Evolutionary conservation across 2,797 vertebrate species (phyloP).

Genomic region (Chelon labrosus): DNA sequence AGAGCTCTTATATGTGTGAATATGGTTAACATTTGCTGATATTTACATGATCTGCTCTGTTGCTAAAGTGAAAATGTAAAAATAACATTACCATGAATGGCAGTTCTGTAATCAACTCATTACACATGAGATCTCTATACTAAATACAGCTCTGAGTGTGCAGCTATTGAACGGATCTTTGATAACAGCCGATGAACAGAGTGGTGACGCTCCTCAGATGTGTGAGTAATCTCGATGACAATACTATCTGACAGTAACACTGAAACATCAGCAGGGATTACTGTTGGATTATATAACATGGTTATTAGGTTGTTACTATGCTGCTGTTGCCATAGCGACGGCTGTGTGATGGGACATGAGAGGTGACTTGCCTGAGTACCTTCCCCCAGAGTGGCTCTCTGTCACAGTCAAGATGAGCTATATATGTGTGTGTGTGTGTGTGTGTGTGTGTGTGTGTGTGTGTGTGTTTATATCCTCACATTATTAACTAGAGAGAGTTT

Average conservation of each 20-base stretch:
- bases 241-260: conserved; percentile 34
- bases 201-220: not conserved
- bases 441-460: conserved; percentile 9
- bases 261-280: conserved; percentile 50
- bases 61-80: not conserved
- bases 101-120: not conserved
- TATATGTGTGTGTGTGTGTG: conserved; percentile 13
- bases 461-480: conserved; percentile 42
- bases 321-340: conserved; percentile 35
- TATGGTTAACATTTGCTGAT: not conserved
- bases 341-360: conserved; percentile 14
- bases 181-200: not conserved
- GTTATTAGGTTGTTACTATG: conserved; percentile 24
- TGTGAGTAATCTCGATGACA: conserved; percentile 21
- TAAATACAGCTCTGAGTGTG: not conserved
- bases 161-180: conserved; percentile 8
- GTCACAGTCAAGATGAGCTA: conserved; percentile 32
- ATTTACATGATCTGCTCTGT: not conserved
- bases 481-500: conserved; percentile 35
- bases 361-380: conserved; percentile 34
- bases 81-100: not conserved
- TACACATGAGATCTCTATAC: not conserved
- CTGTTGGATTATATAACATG: conserved; percentile 39
- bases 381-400: conserved; percentile 19
- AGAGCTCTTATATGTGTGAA: not conserved